A percentile compares a stretch with the other conserved stretches of the same genome.
These are phyloP conservation scores for Samia ricini DNA, from an alignment of 1,140 invertebrate genomes.

Conservation along the genomic window DNA sequence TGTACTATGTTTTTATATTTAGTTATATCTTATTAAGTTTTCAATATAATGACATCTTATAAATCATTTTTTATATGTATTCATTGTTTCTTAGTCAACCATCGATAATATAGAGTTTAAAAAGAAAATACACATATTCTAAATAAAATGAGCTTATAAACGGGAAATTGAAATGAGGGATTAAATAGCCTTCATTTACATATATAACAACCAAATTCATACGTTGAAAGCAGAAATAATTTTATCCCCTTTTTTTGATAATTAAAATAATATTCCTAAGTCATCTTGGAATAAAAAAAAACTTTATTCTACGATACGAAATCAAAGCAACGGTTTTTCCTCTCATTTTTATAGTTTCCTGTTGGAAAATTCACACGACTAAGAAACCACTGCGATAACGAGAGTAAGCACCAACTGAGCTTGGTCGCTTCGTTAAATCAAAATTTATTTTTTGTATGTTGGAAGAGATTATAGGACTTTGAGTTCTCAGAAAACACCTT, in stretches of 20 bases:
- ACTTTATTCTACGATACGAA: slow-evolving; percentile 10
- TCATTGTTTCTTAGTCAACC: no score
- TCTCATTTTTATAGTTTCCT: slow-evolving; percentile 38
- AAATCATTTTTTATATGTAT: no score
- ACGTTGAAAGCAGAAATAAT: no score
- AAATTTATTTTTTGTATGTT: slow-evolving; percentile 21
- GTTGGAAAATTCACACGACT: slow-evolving; percentile 30
- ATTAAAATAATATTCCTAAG: neutral
- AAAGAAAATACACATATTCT: no score
- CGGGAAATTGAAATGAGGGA: no score
- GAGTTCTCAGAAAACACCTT: neutral
- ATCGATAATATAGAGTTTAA: no score
- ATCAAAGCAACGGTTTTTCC: slow-evolving; percentile 34
- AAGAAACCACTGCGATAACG: slow-evolving; percentile 20
- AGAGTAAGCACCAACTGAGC: slow-evolving; percentile 20
- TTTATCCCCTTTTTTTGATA: neutral
- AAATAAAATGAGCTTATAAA: no score
- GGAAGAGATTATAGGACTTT: neutral
- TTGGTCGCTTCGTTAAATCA: slow-evolving; percentile 44
- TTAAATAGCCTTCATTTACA: no score
- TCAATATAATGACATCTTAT: no score
- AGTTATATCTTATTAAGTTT: no score
- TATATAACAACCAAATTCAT: no score
- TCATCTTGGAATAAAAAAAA: neutral
- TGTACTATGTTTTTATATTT: no score